phyloP scores from a whole-genome alignment of 2,888 invertebrate species.

The Autographa pulchrina region DNA sequence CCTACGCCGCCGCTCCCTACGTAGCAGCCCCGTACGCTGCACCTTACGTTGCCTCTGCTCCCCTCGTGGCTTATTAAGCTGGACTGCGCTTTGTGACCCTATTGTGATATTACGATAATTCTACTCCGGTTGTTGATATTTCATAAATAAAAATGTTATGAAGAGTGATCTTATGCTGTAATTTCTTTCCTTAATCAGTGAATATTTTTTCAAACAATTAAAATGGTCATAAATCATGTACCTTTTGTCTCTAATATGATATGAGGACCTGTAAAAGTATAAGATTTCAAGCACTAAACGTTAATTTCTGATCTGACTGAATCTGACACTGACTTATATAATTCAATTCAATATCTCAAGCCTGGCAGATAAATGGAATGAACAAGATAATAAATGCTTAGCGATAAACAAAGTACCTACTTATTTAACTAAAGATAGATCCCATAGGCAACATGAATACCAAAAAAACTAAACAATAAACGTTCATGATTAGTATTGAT shows the following conservation, averaged over 20 bases:
- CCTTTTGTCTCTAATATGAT: too few species aligned
- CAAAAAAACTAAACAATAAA: background rate
- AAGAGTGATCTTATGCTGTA: slow-evolving; percentile 27
- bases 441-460: background rate
- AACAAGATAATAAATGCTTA: too few species aligned
- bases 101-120: slow-evolving; percentile 69
- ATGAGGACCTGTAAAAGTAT: too few species aligned
- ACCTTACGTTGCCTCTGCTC: slow-evolving; percentile 57
- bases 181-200: background rate
- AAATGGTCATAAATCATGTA: too few species aligned
- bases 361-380: too few species aligned
- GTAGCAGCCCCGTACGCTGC: slow-evolving; percentile 56
- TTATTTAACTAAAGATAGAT: background rate
- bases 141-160: slow-evolving; percentile 40
- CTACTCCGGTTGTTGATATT: slow-evolving; percentile 32
- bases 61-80: slow-evolving; percentile 65
- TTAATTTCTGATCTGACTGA: too few species aligned
- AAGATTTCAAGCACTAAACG: too few species aligned
- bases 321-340: too few species aligned
- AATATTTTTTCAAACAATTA: too few species aligned
- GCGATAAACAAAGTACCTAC: too few species aligned
- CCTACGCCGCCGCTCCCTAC: slow-evolving; percentile 50
- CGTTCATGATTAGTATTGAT: background rate
- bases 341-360: too few species aligned
- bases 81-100: slow-evolving; percentile 21